Conservation (phyloP, 1,140 invertebrate genomes). For the Homarus americanus region DNA sequence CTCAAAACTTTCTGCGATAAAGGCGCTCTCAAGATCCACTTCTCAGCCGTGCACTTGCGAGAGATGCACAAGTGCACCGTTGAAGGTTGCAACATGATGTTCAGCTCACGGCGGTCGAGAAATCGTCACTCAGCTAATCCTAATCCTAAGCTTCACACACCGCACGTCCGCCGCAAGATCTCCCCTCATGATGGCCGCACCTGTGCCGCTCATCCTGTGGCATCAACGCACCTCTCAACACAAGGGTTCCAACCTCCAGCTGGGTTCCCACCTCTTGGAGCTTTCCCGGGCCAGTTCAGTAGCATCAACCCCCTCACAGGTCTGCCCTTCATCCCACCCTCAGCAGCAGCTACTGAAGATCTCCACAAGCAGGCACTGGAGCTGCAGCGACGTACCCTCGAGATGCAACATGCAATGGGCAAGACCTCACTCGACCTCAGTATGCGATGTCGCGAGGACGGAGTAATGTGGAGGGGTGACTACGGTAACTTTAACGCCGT, state of each 20-base stretch:
- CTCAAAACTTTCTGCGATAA: slow-evolving; percentile 99
- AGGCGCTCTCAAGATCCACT: slow-evolving; percentile 99
- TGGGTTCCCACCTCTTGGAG: slow-evolving; percentile 73
- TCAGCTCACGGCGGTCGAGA: slow-evolving; percentile 95
- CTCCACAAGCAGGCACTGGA: slow-evolving; percentile 75
- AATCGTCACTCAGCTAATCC: slow-evolving; percentile 99
- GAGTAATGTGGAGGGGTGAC: slow-evolving; percentile 74
- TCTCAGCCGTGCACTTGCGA: slow-evolving; percentile 97
- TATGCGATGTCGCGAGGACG: slow-evolving; percentile 79
- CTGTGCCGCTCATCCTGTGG: slow-evolving; percentile 88
- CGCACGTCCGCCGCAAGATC: slow-evolving; percentile 93
- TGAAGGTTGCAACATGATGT: slow-evolving; percentile 99
- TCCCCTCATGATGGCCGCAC: slow-evolving; percentile 94
- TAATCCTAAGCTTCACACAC: slow-evolving; percentile 98
- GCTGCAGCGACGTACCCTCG: slow-evolving; percentile 70
- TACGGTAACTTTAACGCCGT: slow-evolving; percentile 40
- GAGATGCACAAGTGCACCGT: slow-evolving; percentile 99
- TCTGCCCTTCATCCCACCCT: slow-evolving; percentile 74
- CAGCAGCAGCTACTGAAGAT: slow-evolving; percentile 68
- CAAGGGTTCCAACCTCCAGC: slow-evolving; percentile 72
- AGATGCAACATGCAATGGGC: slow-evolving; percentile 74
- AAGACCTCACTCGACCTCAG: slow-evolving; percentile 84
- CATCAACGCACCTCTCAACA: slow-evolving; percentile 79
- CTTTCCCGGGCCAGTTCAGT: slow-evolving; percentile 74
- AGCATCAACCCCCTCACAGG: slow-evolving; percentile 74